These are phyloP conservation scores for Rhinophrynus dorsalis DNA, from an alignment of 2,797 vertebrate genomes.

Conservation along the genomic window DNA sequence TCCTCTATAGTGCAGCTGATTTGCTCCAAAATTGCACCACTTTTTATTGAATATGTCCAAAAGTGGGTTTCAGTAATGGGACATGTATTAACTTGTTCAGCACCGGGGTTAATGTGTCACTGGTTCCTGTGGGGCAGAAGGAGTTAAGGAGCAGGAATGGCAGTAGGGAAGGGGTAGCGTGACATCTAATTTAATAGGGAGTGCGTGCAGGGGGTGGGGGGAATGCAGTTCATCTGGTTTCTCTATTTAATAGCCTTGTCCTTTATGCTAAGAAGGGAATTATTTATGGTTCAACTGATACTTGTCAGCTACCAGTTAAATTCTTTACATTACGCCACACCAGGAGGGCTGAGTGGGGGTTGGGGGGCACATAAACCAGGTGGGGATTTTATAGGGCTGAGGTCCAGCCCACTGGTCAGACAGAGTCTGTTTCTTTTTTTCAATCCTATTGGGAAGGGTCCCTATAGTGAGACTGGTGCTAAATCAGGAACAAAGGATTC, in stretches of 20 bases:
- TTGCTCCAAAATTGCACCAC: too few species aligned
- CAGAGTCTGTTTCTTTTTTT: too few species aligned
- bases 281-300: conserved; percentile 46
- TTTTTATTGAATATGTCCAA: too few species aligned
- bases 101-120: too few species aligned
- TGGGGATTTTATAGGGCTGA: not conserved
- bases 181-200: conserved; percentile 45
- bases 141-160: conserved; percentile 33
- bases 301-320: conserved; percentile 39
- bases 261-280: conserved; percentile 37
- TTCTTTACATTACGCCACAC: conserved; percentile 34
- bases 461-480: too few species aligned
- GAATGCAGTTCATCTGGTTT: conserved; percentile 48
- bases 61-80: too few species aligned
- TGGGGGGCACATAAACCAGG: not conserved
- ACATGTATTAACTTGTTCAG: not conserved
- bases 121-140: not conserved
- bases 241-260: conserved; percentile 40
- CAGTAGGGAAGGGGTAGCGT: conserved; percentile 28
- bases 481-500: too few species aligned
- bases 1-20: too few species aligned
- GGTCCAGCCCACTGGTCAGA: too few species aligned
- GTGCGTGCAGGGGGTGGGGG: conserved; percentile 30
- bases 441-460: too few species aligned
- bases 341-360: not conserved